Conservation (phyloP, 2,113 vertebrate species). For the Theristicus caerulescens region DNA sequence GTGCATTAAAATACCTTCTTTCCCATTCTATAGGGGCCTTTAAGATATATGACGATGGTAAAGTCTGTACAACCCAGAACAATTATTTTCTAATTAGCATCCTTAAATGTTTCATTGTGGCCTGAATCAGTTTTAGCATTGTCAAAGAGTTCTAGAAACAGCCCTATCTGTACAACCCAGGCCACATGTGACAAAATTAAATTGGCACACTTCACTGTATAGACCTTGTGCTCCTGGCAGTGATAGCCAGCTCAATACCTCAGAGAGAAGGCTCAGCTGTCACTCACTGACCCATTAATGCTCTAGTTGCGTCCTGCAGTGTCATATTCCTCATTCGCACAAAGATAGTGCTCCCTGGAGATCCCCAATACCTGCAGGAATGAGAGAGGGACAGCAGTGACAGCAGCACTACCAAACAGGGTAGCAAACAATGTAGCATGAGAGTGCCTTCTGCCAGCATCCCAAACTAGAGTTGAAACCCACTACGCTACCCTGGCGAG, state of each 20-base stretch:
- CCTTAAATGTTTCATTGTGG: slow-evolving; percentile 57
- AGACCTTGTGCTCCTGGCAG: slow-evolving; percentile 73
- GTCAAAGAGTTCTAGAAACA: slow-evolving; percentile 51
- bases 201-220: slow-evolving; percentile 69
- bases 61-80: slow-evolving; percentile 15
- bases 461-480: slow-evolving; percentile 11
- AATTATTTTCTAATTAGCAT: slow-evolving; percentile 70
- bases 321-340: slow-evolving; percentile 69
- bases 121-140: slow-evolving; percentile 29
- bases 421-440: neutral
- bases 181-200: slow-evolving; percentile 75
- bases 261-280: slow-evolving; percentile 79
- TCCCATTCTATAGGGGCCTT: slow-evolving; percentile 31
- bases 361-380: slow-evolving; percentile 69
- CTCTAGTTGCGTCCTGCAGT: slow-evolving; percentile 63
- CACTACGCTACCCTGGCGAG: neutral
- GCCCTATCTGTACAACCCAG: slow-evolving; percentile 62
- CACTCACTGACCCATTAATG: slow-evolving; percentile 80
- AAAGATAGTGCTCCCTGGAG: slow-evolving; percentile 71
- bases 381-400: slow-evolving; percentile 53
- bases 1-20: slow-evolving; percentile 20
- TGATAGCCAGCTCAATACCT: slow-evolving; percentile 53
- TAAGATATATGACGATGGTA: neutral
- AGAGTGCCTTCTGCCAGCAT: neutral
- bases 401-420: slow-evolving; percentile 56